A percentile compares a stretch with the other conserved stretches of the same genome.
Evolutionary conservation across 2,888 invertebrate species (phyloP).

Genomic region (Dendrolimus pini): DNA sequence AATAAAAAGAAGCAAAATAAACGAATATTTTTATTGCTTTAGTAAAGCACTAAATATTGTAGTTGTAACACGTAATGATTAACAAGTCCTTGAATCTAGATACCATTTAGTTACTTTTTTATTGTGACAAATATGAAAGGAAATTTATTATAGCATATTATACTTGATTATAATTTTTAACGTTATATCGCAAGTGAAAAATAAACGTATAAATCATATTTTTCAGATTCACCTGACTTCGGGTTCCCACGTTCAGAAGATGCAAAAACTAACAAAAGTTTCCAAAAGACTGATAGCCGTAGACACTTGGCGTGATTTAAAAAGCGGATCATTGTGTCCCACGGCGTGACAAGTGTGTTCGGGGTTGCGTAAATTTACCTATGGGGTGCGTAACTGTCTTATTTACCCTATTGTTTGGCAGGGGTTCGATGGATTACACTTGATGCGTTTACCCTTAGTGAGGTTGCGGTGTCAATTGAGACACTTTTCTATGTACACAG

Average conservation of each 20-base stretch:
- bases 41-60: no score
- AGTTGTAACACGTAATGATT: no score
- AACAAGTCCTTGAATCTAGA: no score
- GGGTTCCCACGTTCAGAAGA: constrained; percentile 40
- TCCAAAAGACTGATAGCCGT: constrained; percentile 28
- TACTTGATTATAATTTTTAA: no score
- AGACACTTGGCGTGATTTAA: constrained; percentile 51
- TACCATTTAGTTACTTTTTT: no score
- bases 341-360: constrained; percentile 60
- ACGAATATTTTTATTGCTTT: no score
- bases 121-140: no score
- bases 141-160: no score
- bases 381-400: constrained; percentile 30
- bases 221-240: background rate
- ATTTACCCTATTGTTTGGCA: constrained; percentile 24
- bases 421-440: constrained; percentile 48
- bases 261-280: constrained; percentile 45
- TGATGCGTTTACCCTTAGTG: constrained; percentile 25
- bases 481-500: no score
- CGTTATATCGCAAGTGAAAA: no score
- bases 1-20: background rate
- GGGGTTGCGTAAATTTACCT: constrained; percentile 27
- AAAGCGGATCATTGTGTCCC: constrained; percentile 40
- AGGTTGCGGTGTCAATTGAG: no score
- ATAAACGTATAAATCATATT: background rate